Base-by-base conservation (phyloP, 2,797 vertebrate species). In the Macropodus opercularis region DNA sequence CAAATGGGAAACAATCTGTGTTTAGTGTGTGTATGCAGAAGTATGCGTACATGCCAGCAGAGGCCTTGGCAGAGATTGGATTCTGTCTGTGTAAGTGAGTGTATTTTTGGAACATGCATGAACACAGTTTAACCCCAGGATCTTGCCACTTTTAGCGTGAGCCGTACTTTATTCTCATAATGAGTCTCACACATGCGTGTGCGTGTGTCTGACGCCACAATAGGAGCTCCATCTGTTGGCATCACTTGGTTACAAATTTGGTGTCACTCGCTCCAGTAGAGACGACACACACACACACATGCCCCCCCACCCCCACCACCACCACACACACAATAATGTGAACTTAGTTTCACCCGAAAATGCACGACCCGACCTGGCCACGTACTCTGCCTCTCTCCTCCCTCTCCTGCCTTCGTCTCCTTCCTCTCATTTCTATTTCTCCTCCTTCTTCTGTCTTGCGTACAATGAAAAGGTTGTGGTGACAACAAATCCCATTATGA, bases 311-410 rank as follows among this genome's bases (percentile, higher is more conserved):
- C 35, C 31, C 27, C 47, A 42, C 50, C 50, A 69, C 40, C 52
- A 40, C 23, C 66, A 56, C 56, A 59, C 36, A 87, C 95, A 97
- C 97, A 96, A 91, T 95, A 97, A 98, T 97, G 95, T 98, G 96
- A 97, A 97, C 95, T 93, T 85, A 87, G 92, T 90, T 96, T 97
- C 95, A 96, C 95, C 96, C 93, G 90, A 90, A 87, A 92, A 92
- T 75, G 60, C 81, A 83, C 85, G 85, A 39, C 85, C 92, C 97
- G 95, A 97, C 95, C 95, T 91, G 93, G 93, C 93, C 91, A 69
- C 94, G 94, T 92, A 90, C 92, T 90, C 89, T 74, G 73, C 89
- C 63, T 54, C 63, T 34, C 41, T 43, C 46, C 18, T 27, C 48
- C 29, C 21, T 36, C 61, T 63, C 69, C 38, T 39, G 40, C 56